Conservation (phyloP, 2,113 vertebrate genomes). For the Cariama cristata region DNA sequence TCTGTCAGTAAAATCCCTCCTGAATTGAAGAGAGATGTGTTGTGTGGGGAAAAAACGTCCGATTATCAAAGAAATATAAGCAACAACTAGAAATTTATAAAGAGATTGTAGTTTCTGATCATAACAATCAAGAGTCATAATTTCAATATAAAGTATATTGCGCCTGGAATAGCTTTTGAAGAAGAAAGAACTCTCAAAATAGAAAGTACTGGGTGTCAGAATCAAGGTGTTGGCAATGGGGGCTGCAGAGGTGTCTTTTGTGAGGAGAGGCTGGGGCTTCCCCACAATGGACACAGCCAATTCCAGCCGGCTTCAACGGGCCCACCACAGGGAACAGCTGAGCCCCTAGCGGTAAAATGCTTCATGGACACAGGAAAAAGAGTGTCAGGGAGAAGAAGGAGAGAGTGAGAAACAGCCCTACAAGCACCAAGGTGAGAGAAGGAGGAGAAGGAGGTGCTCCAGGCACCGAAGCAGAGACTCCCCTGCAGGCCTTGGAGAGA, state of each 20-base stretch:
- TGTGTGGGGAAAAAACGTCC: neutral
- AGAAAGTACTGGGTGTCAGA: neutral
- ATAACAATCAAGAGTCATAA: neutral
- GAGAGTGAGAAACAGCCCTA: neutral
- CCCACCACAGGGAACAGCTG: neutral
- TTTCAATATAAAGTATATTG: neutral
- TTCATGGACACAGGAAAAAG: neutral
- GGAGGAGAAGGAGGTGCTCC: neutral
- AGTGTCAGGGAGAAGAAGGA: accelerated
- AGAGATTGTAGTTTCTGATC: neutral
- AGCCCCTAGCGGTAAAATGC: neutral
- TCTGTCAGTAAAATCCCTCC: neutral
- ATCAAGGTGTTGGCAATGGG: neutral
- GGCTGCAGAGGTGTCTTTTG: neutral
- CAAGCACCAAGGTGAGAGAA: neutral
- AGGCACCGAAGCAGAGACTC: neutral
- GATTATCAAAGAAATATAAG: neutral
- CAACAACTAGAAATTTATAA: neutral
- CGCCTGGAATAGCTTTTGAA: neutral
- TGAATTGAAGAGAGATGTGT: neutral
- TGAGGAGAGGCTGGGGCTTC: neutral
- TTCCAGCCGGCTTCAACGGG: neutral
- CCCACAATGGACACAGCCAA: accelerated
- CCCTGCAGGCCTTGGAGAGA: neutral
- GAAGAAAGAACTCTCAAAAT: neutral